Base-by-base conservation (phyloP, 2,888 invertebrate species). In the Ormyrus nitidulus region DNA sequence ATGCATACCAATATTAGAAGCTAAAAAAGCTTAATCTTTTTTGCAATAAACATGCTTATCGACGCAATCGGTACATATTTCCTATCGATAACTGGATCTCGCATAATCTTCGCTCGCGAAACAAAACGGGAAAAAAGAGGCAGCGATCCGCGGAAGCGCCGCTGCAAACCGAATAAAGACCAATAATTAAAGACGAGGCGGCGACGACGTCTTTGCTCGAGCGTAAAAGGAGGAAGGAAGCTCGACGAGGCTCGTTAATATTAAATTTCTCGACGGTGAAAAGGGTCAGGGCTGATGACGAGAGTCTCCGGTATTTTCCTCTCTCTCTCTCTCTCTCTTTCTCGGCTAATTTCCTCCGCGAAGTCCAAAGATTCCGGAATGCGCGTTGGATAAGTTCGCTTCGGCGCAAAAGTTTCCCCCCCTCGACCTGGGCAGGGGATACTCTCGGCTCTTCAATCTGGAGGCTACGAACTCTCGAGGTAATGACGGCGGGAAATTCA, bases 281-380 rank as follows among this genome's bases (percentile, higher is more conserved):
- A 74, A 74, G 65, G 58, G 65, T 56, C 74, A 34, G 56, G 62
- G 49, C 64, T 56, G 65, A 74, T 65, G 54, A 74, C 58, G 74
- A 65, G 56, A 65, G 46, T 0, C 48, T 9, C 11, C 11, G 19
- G 2, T 65, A 7, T 6, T 19, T 6, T 1, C 19, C 19, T 19
- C 19, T 19, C 19, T 19, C 19, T 19, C 1, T 19, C 19, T 19
- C 19, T 1, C 19, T 19, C 19, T 19, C 56, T 48, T 13, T 53
- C 34, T 8, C 5, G 56, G 56, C 58, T 74, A 74, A 74, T 74
- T 74, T 65, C 58, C 74, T 64, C 56, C 64, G 46, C 10, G 49
- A 74, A 56, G 65, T 65, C 74, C 44, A 62, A 74, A 74, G 65
- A 74, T 65, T 65, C 56, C 74, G 58, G 13, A 49, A 65, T 19